Evolutionary conservation across 2,113 vertebrate genomes (phyloP), one percentile per base, ranked within the genome.

Genomic region (Alethe castanea): DNA sequence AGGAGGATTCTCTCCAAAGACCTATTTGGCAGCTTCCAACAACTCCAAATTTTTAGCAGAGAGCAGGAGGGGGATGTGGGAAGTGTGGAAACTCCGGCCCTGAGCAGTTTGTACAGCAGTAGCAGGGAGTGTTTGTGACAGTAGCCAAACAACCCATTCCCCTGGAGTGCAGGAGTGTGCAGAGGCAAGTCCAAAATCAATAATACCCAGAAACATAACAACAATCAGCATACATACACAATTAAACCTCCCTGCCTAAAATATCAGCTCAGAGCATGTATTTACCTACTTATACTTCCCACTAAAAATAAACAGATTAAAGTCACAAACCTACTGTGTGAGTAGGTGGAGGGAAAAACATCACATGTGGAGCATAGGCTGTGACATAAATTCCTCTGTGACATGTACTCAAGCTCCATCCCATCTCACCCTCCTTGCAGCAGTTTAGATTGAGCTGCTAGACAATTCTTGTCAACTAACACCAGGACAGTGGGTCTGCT

Each of bases 301-400:
- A 81, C 84, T 91, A 71, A 89, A 96, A 96, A 92, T 87, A 94
- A 96, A 89, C 84, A 89, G 64, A 86, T 84, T 89, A 9, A 84
- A 92, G 85, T 71, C 57, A 48, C 69, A 87, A 74, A 70, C 69
- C 29, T 87, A 13, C 84, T 67, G 52, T 81, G 52, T 57, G 80
- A 90, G 96, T 76, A 80, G 80, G 88, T 79, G 85, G 78, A 28
- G 50, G 20, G 5, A 28, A 44, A 53, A 84, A n/a, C 50, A 67
- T 69, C 50, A 44, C 61, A 26, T 80, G 61, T 38, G 42, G 67
- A 52, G 33, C 0, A 0, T 13, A 76, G 14, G 62, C 66, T 62
- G 74, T 79, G 82, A 72, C 44, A 64, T 52, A 36, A 82, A 82
- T 86, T 90, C 61, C 47, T 85, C 65, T 38, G 52, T 29, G 61